Conservation (phyloP, 1,140 invertebrate genomes). For the Leptinotarsa lineolata region DNA sequence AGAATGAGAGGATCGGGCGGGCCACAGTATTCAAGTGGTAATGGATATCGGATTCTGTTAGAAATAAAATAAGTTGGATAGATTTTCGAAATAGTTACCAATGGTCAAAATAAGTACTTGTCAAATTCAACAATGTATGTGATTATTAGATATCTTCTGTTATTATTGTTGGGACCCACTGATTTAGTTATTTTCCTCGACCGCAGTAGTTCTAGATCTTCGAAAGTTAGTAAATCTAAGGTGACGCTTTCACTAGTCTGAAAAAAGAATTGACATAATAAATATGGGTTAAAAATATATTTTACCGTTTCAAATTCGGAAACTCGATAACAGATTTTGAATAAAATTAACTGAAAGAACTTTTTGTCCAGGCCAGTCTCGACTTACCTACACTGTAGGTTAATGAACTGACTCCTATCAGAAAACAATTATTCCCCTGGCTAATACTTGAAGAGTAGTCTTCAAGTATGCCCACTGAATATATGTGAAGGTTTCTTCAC, state of each 20-base stretch:
- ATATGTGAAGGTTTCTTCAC: no score
- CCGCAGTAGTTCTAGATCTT: conserved; percentile 44
- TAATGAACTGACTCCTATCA: no score
- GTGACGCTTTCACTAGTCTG: conserved; percentile 45
- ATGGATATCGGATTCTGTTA: conserved; percentile 58
- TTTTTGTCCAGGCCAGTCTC: no score
- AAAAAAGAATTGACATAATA: conserved; percentile 19
- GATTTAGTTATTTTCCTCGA: conserved; percentile 42
- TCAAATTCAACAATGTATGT: conserved; percentile 48
- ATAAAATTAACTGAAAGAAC: no score
- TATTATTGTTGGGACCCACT: conserved; percentile 34
- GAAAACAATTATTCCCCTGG: no score
- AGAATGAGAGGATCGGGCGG: conserved; percentile 58
- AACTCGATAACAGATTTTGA: no score
- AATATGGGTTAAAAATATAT: no score
- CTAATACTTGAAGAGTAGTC: no score
- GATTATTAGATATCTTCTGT: conserved; percentile 45
- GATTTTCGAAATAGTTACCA: background rate
- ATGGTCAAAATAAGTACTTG: conserved; percentile 31
- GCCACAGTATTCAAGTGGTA: conserved; percentile 60
- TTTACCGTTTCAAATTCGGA: no score
- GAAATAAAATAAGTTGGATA: background rate
- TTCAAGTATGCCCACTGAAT: no score
- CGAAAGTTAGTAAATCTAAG: conserved; percentile 47
- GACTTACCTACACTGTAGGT: no score